Conservation (phyloP, 2,888 invertebrate genomes). For the Bruchidius siliquastri region DNA sequence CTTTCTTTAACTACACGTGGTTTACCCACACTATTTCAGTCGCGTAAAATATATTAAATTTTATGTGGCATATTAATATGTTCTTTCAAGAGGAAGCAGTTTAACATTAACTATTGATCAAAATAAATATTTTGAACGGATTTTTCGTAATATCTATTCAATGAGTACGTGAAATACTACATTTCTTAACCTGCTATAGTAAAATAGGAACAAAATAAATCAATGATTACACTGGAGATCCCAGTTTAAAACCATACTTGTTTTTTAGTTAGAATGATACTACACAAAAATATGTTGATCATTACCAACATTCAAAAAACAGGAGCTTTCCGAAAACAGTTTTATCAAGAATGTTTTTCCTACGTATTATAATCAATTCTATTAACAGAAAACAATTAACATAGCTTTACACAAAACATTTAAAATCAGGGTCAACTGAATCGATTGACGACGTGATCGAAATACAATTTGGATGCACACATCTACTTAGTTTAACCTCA, state of each 20-base stretch:
- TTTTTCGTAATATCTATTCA: too few relatives aligned
- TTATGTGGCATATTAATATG: too few relatives aligned
- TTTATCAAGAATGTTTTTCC: not conserved
- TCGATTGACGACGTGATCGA: not conserved
- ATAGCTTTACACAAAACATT: not conserved
- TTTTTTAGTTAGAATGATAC: not conserved
- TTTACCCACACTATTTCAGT: too few relatives aligned
- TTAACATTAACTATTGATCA: too few relatives aligned
- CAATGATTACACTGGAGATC: not conserved
- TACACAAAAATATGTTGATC: not conserved
- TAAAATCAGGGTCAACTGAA: not conserved
- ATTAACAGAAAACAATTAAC: not conserved
- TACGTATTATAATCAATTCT: not conserved
- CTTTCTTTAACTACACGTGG: too few relatives aligned
- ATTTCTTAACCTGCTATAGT: too few relatives aligned
- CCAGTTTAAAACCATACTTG: not conserved
- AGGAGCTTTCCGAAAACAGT: not conserved
- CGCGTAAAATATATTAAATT: too few relatives aligned
- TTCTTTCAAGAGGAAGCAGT: too few relatives aligned
- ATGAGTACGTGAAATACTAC: too few relatives aligned
- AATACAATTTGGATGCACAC: not conserved
- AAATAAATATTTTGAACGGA: too few relatives aligned
- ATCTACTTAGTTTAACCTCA: not conserved
- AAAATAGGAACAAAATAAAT: too few relatives aligned
- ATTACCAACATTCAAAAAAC: not conserved